Base-by-base conservation (phyloP, 1,140 invertebrate species). In the Drosophila lacteicornis region DNA sequence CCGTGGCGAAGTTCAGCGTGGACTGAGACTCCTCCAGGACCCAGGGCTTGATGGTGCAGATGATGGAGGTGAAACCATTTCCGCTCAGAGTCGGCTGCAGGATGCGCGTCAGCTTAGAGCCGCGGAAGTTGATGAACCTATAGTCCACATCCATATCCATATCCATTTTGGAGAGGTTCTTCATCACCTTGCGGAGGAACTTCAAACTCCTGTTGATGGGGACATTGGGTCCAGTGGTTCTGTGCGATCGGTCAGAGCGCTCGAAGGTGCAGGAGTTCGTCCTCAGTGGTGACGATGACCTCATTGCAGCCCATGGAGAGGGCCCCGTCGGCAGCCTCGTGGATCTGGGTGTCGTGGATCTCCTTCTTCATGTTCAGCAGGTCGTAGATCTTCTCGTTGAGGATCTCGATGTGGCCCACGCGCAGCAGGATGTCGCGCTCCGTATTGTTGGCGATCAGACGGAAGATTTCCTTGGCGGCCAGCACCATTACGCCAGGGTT, bases 81-180 rank as follows among this genome's bases (percentile, higher is more conserved):
- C 19, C 19, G 19, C 19, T 22, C 4, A 99, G 93, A 0, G 97
- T 98, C 62, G 95, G 95, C 90, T 97, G 96, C 4, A 98, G 92
- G 25, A 98, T 95, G 49, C 97, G 94, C 0, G 97, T 98, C 4
- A 98, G 93, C 92, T 98, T 98, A 38, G 96, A 97, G 71, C 98
- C 96, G 15, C 97, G 94, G 91, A 96, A 98, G 78, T 95, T 97
- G 2, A 97, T 94, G 91, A 93, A 95, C 57, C 94, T 94, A 36
- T 93, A n/a, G n/a, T n/a, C n/a, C n/a, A n/a, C 92, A 33, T 80
- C 91, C 61, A 93, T 91, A 12, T 93, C 19, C 2, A 22, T 2
- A 22, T 22, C 19, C 19, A 22, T 92, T 75, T 96, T 96, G 50
- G 96, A 97, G 0, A 98, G 93, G 68, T 96, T 95, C 85, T 95